Conservation (phyloP, 92 coral and sea anemone genomes). For the Pocillopora grandis region DNA sequence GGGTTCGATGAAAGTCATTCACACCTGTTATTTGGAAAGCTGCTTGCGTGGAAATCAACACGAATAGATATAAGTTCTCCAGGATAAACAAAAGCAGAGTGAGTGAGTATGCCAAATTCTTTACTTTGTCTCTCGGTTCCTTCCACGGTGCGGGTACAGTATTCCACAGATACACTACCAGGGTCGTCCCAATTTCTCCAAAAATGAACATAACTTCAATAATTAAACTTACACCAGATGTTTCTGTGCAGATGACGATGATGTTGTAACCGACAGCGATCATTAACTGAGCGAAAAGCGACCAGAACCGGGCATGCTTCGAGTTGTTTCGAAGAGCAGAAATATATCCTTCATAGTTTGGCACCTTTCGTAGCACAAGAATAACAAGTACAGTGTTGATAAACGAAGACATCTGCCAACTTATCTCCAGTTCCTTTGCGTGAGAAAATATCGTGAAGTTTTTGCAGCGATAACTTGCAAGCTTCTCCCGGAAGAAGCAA, state of each 20-base stretch:
- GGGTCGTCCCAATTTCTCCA: slow-evolving; percentile 19
- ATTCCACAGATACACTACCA: slow-evolving; percentile 46
- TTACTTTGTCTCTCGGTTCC: not conserved
- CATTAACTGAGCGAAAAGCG: slow-evolving; percentile 58
- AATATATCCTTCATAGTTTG: slow-evolving; percentile 35
- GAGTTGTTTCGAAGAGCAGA: slow-evolving; percentile 39
- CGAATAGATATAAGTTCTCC: slow-evolving; percentile 42
- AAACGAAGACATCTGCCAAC: slow-evolving; percentile 14
- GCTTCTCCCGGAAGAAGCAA: slow-evolving; percentile 27
- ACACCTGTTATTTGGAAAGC: slow-evolving; percentile 52
- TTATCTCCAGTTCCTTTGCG: slow-evolving; percentile 15
- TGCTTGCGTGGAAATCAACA: slow-evolving; percentile 39
- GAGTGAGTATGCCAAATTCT: not conserved
- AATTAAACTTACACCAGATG: not conserved
- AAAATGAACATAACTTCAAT: slow-evolving; percentile 30
- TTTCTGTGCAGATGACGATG: slow-evolving; percentile 29
- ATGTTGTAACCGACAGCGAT: slow-evolving; percentile 31
- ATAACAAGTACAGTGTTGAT: slow-evolving; percentile 33
- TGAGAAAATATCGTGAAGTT: slow-evolving; percentile 7
- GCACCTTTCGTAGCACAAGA: slow-evolving; percentile 31
- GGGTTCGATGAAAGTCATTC: slow-evolving; percentile 3
- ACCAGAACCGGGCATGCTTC: slow-evolving; percentile 75
- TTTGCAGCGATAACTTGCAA: slow-evolving; percentile 1
- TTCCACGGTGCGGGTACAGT: slow-evolving; percentile 42
- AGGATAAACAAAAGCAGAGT: slow-evolving; percentile 31